Evolutionary conservation across 1,140 invertebrate genomes (phyloP).

Genomic region (Drosophila burlai): DNA sequence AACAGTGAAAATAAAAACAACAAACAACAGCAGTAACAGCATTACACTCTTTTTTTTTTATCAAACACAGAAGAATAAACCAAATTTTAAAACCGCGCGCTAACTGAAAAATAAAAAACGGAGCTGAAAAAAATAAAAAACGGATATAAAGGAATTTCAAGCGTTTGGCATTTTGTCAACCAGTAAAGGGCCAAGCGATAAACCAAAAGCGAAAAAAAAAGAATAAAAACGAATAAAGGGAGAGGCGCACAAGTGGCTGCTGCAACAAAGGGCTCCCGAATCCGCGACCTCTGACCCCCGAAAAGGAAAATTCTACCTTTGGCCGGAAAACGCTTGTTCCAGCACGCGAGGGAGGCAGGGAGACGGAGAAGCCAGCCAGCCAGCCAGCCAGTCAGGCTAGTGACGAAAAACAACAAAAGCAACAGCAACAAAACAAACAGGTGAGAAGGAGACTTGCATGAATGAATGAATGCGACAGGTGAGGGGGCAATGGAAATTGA

Average conservation of each 20-base stretch:
- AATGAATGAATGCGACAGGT: conserved; percentile 56
- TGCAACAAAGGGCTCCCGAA: conserved; percentile 50
- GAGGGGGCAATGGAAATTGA: conserved; percentile 28
- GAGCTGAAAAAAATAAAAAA: conserved; percentile 22
- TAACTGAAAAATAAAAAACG: conserved; percentile 46
- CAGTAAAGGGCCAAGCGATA: conserved; percentile 71
- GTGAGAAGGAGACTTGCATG: conserved; percentile 70
- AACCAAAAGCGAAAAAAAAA: conserved; percentile 39
- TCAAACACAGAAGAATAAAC: conserved; percentile 46
- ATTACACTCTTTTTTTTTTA: conserved; percentile 19
- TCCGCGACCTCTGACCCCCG: conserved; percentile 55
- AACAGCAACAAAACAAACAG: conserved; percentile 65
- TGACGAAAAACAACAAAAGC: conserved; percentile 44
- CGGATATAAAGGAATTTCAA: conserved; percentile 60
- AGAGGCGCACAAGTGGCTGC: conserved; percentile 75
- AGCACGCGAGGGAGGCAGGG: conserved; percentile 41
- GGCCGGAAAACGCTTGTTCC: conserved; percentile 80
- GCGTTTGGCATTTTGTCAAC: conserved; percentile 75
- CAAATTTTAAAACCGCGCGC: conserved; percentile 53
- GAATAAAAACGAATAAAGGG: conserved; percentile 1
- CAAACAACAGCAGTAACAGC: conserved; percentile 37
- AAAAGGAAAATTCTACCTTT: conserved; percentile 45
- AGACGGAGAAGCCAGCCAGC: conserved; percentile 24
- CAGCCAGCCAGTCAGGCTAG: conserved; percentile 38
- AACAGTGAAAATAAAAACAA: conserved; percentile 30